Conservation (phyloP, 2,888 invertebrate genomes). For the Griposia aprilina region DNA sequence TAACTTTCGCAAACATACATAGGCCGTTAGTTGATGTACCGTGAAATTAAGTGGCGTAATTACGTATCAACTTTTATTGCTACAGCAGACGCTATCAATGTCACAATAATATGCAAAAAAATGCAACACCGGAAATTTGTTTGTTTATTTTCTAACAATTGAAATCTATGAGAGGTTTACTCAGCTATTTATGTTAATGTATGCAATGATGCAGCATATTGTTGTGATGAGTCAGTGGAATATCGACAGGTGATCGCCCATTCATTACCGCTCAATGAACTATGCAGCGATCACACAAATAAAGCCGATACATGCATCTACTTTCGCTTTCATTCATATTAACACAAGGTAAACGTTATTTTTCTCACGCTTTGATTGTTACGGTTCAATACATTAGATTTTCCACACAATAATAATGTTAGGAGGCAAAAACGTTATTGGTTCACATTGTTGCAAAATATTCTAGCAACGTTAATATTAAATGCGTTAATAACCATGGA, state of each 20-base stretch:
- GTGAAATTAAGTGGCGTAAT: conserved; percentile 66
- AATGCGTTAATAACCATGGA: conserved; percentile 39
- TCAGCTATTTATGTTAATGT: conserved; percentile 65
- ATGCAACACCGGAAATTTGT: conserved; percentile 72
- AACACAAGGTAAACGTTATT: conserved; percentile 53
- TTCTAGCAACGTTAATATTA: conserved; percentile 38
- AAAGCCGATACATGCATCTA: conserved; percentile 35
- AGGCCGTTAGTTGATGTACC: conserved; percentile 60
- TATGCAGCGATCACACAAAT: conserved; percentile 43
- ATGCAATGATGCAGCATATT: conserved; percentile 70
- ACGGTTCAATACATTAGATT: conserved; percentile 63
- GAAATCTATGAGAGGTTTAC: conserved; percentile 62
- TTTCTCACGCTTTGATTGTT: conserved; percentile 67
- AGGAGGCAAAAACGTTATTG: conserved; percentile 58
- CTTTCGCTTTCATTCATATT: conserved; percentile 59
- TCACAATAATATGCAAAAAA: conserved; percentile 56
- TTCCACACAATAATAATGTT: conserved; percentile 57
- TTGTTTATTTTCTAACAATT: conserved; percentile 63
- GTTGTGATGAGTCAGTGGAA: conserved; percentile 73
- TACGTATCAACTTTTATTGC: conserved; percentile 51
- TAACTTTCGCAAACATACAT: conserved; percentile 54
- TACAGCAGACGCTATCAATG: conserved; percentile 54
- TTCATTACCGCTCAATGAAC: conserved; percentile 53
- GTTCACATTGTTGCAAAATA: conserved; percentile 65
- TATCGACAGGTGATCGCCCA: conserved; percentile 59